A percentile compares a stretch with the other conserved stretches of the same genome.
phyloP scores from a whole-genome alignment of 2,888 invertebrate genomes.

The Tipula vernalis region DNA sequence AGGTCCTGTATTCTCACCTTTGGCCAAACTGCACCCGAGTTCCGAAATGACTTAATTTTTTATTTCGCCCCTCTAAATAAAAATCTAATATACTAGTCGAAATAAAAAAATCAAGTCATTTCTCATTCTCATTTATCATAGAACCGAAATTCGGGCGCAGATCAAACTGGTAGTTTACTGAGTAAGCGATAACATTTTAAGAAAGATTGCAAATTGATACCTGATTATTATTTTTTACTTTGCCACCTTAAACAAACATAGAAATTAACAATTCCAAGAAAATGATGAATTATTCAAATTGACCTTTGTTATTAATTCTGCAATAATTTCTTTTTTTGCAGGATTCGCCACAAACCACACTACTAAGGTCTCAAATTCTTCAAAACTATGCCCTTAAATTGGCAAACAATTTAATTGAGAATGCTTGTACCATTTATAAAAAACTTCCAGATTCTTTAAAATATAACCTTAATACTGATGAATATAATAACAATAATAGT shows the following conservation, averaged over 20 bases:
- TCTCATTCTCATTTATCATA: too few relatives aligned
- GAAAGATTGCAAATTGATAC: too few relatives aligned
- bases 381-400: constrained; percentile 19
- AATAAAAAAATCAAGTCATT: too few relatives aligned
- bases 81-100: too few relatives aligned
- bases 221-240: too few relatives aligned
- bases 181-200: too few relatives aligned
- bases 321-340: constrained; percentile 14
- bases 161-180: too few relatives aligned
- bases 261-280: background rate
- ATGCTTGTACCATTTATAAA: constrained; percentile 14
- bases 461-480: constrained; percentile 21
- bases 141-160: too few relatives aligned
- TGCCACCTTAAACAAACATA: background rate
- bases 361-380: constrained; percentile 25
- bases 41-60: too few relatives aligned
- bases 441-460: background rate
- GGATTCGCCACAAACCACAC: constrained; percentile 34
- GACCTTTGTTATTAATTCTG: constrained; percentile 7
- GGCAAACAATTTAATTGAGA: constrained; percentile 18
- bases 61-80: too few relatives aligned
- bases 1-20: too few relatives aligned
- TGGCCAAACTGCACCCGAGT: too few relatives aligned
- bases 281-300: background rate
- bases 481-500: background rate